A percentile compares a stretch with the other conserved stretches of the same genome.
Evolutionary conservation across 2,113 vertebrate species (phyloP).

Genomic region (Phocoena sinus): DNA sequence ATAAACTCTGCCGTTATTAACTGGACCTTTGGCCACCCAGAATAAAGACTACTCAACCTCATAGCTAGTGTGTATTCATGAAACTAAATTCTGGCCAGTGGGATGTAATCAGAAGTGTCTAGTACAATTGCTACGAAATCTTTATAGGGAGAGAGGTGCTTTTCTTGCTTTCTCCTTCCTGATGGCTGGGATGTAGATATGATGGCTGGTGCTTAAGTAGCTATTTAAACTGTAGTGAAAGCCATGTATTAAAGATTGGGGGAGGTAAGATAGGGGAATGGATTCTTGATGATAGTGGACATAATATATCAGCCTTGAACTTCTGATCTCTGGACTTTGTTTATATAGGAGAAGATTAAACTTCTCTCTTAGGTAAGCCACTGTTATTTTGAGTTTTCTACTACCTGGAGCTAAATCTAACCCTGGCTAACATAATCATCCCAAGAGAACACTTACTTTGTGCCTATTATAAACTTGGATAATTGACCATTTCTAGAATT

Average conservation of each 20-base stretch:
- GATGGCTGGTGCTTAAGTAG: background rate
- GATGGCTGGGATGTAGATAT: background rate
- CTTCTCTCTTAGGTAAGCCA: background rate
- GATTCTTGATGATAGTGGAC: background rate
- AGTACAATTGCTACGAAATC: background rate
- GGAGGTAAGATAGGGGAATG: background rate
- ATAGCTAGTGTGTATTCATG: background rate
- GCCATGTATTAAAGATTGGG: background rate
- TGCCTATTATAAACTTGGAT: background rate
- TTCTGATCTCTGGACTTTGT: background rate
- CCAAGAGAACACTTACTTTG: background rate
- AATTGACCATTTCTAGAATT: conserved; percentile 16
- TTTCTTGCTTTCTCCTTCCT: conserved; percentile 25
- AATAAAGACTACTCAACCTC: background rate
- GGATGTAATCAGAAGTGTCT: background rate
- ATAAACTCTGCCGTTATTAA: background rate
- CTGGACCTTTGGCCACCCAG: background rate
- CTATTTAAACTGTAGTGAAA: background rate
- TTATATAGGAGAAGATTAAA: conserved; percentile 19
- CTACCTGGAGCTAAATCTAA: background rate
- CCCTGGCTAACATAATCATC: background rate
- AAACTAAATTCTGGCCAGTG: conserved; percentile 6
- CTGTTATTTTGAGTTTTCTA: conserved; percentile 11
- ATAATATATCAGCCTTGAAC: background rate
- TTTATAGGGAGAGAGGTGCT: background rate